A percentile compares a stretch with the other conserved stretches of the same genome.
Evolutionary conservation across 37 sponge, comb jelly and placozoan genomes (phyloP).

Genomic region (Theonella swinhoei): DNA sequence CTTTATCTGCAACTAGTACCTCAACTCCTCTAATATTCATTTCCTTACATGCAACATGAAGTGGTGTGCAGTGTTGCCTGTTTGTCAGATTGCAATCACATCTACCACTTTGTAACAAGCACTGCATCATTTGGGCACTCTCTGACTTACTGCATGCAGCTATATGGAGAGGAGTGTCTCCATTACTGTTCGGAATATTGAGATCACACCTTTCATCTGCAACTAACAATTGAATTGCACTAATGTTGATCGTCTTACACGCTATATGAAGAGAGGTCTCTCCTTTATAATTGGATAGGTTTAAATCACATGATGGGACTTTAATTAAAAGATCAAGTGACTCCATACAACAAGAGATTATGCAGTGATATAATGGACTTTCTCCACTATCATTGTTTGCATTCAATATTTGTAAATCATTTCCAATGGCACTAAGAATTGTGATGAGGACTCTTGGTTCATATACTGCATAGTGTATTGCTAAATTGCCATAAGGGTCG

Average conservation of each 20-base stretch:
- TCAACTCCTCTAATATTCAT: background rate
- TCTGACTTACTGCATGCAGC: background rate
- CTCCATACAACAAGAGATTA: conserved; percentile 20
- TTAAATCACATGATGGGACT: conserved; percentile 8
- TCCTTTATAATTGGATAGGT: too few relatives aligned
- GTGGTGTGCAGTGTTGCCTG: conserved; percentile 14
- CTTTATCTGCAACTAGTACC: background rate
- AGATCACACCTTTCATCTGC: background rate
- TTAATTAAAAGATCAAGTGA: background rate
- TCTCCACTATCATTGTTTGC: conserved; percentile 35
- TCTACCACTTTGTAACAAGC: background rate
- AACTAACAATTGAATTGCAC: background rate
- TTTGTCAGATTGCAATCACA: background rate
- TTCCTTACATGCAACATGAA: conserved; percentile 7
- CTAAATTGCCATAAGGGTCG: conserved; percentile 24
- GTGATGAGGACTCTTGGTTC: too few relatives aligned
- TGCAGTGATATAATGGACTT: conserved; percentile 22
- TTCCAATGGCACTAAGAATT: background rate
- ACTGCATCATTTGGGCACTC: background rate
- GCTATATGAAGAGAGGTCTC: too few relatives aligned
- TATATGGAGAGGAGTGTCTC: background rate
- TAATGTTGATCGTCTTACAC: too few relatives aligned
- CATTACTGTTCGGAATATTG: background rate
- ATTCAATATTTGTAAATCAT: conserved; percentile 17
- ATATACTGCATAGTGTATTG: too few relatives aligned